Conservation (phyloP, 2,113 vertebrate genomes). For the Pterocles burchelli region DNA sequence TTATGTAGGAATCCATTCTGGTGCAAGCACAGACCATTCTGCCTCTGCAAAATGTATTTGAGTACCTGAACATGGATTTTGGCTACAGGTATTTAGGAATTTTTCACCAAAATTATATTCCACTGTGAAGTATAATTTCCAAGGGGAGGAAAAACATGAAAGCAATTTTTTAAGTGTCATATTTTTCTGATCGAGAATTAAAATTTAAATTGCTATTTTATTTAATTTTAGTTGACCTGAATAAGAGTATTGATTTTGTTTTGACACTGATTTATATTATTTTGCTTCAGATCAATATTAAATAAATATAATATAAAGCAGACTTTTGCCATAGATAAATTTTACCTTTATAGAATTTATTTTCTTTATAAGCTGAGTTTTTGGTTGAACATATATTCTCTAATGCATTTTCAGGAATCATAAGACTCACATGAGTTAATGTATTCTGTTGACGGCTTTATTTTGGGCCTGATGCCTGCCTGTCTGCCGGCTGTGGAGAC, state of each 20-base stretch:
- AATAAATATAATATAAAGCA: conserved; percentile 23
- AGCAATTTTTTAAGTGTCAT: neutral
- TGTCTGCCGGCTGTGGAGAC: neutral
- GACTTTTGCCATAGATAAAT: neutral
- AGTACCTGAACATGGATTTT: neutral
- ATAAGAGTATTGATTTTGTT: conserved; percentile 47
- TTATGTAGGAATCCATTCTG: neutral
- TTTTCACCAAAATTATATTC: neutral
- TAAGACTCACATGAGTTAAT: neutral
- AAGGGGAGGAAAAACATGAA: neutral
- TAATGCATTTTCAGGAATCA: neutral
- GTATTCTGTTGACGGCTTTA: neutral
- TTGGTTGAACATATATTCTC: neutral
- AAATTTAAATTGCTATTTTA: conserved; percentile 39
- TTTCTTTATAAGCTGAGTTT: neutral
- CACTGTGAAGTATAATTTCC: neutral
- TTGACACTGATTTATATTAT: conserved; percentile 49
- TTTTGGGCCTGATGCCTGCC: neutral
- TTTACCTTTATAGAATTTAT: neutral
- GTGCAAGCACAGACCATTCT: neutral
- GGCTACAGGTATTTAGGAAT: neutral
- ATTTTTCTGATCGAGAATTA: conserved; percentile 2
- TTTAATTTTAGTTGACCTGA: conserved; percentile 43
- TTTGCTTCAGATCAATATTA: conserved; percentile 52
- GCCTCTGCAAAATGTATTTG: neutral